These are phyloP conservation scores for Liparis tanakae DNA, from an alignment of 2,797 vertebrate species.

Conservation along the genomic window DNA sequence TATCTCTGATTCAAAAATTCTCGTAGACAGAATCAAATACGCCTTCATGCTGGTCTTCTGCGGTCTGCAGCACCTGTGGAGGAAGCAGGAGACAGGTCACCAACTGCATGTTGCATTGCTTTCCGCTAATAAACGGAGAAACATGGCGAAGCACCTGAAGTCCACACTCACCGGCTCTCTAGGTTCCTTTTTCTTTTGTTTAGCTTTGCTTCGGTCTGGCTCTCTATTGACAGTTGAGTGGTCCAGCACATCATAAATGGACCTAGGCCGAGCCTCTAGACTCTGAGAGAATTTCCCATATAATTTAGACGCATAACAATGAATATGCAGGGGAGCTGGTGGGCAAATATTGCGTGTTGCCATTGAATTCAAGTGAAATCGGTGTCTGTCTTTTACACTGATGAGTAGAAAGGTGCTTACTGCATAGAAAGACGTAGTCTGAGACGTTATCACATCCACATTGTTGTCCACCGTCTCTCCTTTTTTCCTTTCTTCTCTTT, in stretches of 20 bases:
- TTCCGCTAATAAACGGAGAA: not conserved
- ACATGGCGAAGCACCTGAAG: not conserved
- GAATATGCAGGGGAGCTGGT: not conserved
- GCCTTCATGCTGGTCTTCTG: constrained; percentile 54
- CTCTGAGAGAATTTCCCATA: constrained; percentile 61
- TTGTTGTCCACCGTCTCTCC: constrained; percentile 17
- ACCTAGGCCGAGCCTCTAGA: constrained; percentile 68
- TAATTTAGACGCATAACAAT: constrained; percentile 23
- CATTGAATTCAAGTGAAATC: not conserved
- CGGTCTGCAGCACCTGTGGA: constrained; percentile 57
- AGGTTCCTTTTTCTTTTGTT: constrained; percentile 25
- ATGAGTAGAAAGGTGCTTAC: constrained; percentile 64
- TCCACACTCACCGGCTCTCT: constrained; percentile 57
- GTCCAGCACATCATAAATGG: constrained; percentile 80
- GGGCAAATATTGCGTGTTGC: not conserved
- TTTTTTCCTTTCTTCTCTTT: constrained; percentile 18
- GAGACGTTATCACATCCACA: constrained; percentile 5
- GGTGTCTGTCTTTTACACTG: not conserved
- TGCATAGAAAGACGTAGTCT: constrained; percentile 75
- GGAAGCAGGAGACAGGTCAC: constrained; percentile 40
- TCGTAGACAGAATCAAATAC: constrained; percentile 81
- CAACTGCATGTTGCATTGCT: not conserved
- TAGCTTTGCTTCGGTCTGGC: constrained; percentile 19
- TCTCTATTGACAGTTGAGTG: constrained; percentile 32
- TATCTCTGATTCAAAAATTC: constrained; percentile 72